phyloP scores from a whole-genome alignment of 2,113 vertebrate species.

The Notiomystis cincta region DNA sequence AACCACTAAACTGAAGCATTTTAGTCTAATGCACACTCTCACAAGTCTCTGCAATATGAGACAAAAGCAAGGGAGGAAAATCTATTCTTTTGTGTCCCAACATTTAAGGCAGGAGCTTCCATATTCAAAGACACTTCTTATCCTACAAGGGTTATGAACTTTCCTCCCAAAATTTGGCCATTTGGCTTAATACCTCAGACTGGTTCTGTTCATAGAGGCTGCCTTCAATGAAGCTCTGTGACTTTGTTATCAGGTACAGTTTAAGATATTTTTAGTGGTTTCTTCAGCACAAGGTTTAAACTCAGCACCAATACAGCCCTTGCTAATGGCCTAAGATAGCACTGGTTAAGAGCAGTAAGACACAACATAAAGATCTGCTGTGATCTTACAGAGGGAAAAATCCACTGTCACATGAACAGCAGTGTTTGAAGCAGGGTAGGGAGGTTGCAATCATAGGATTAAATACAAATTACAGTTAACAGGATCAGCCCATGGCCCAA shows the following conservation, averaged over 20 bases:
- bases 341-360: neutral
- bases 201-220: neutral
- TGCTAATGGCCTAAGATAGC: fast-evolving
- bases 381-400: neutral
- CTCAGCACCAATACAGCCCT: neutral
- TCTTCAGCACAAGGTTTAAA: neutral
- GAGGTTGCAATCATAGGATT: neutral
- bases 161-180: neutral
- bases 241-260: neutral
- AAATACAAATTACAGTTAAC: neutral
- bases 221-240: neutral
- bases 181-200: neutral
- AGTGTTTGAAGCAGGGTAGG: neutral
- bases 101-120: neutral
- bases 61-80: neutral
- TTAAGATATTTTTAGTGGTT: neutral
- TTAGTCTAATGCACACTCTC: neutral
- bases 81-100: neutral
- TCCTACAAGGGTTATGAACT: fast-evolving
- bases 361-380: neutral
- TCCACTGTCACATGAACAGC: neutral
- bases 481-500: neutral
- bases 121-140: neutral
- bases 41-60: neutral
- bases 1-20: neutral